A percentile compares a stretch with the other conserved stretches of the same genome.
Conservation (phyloP, 2,888 invertebrate species). For the Ormyrus nitidulus region DNA sequence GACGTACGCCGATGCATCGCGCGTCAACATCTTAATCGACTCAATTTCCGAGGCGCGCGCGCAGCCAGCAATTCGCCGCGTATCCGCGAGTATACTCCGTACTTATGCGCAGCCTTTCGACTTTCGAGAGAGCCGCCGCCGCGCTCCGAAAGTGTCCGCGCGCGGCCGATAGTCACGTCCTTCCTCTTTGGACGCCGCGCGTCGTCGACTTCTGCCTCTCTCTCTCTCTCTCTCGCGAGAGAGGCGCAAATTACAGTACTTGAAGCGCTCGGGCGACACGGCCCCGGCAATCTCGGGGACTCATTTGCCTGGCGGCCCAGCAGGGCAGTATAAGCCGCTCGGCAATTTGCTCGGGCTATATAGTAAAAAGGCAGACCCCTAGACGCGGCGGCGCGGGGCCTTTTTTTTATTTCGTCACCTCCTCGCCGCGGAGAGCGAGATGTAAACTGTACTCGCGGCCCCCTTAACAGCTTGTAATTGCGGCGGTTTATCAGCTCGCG, state of each 20-base stretch:
- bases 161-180: conserved; percentile 9
- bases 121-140: too few relatives aligned
- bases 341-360: too few relatives aligned
- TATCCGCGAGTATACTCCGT: too few relatives aligned
- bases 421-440: background rate
- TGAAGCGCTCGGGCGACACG: conserved; percentile 19
- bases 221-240: background rate
- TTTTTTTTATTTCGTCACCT: conserved; percentile 38
- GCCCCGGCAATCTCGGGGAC: conserved; percentile 36
- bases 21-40: too few relatives aligned
- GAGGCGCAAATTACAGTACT: conserved; percentile 38
- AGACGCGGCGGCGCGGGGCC: background rate
- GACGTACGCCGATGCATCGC: too few relatives aligned
- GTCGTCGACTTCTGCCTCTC: background rate
- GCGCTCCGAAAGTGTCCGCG: too few relatives aligned
- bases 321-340: background rate
- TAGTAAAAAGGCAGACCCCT: background rate
- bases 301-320: conserved; percentile 40
- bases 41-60: too few relatives aligned
- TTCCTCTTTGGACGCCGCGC: conserved; percentile 7
- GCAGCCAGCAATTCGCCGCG: too few relatives aligned
- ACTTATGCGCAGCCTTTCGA: too few relatives aligned
- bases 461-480: conserved; percentile 41
- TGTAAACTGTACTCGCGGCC: background rate
- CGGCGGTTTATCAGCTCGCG: background rate